A percentile compares a stretch with the other conserved stretches of the same genome.
These are phyloP conservation scores for Rhodinocichla rosea DNA, from an alignment of 2,113 vertebrate species.

Conservation along the genomic window DNA sequence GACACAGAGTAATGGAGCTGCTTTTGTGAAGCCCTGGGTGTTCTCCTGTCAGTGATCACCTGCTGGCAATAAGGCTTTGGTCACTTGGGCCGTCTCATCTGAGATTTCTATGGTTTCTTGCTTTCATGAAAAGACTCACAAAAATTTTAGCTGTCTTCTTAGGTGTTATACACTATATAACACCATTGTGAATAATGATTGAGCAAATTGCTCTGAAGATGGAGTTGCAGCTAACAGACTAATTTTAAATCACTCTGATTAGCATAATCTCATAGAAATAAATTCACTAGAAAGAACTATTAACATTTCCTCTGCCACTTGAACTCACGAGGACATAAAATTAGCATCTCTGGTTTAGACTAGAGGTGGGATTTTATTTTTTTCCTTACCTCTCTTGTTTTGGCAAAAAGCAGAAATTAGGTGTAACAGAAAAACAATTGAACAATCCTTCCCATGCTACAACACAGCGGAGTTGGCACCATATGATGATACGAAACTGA, in stretches of 20 bases:
- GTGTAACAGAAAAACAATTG: neutral
- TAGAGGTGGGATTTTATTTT: neutral
- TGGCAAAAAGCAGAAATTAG: neutral
- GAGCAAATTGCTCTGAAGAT: neutral
- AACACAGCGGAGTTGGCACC: neutral
- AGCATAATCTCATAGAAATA: neutral
- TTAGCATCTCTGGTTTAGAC: neutral
- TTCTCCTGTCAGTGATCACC: neutral
- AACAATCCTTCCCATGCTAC: neutral
- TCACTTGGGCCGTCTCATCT: neutral
- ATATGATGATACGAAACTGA: neutral
- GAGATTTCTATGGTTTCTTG: neutral
- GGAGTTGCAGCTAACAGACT: neutral
- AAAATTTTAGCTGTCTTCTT: neutral
- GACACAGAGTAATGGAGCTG: neutral
- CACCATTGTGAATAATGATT: neutral
- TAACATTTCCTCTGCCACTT: neutral
- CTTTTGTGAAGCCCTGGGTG: neutral
- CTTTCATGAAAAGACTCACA: neutral
- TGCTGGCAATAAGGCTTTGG: neutral
- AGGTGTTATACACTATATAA: neutral
- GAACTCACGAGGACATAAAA: neutral
- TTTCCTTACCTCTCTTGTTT: neutral
- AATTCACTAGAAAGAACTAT: neutral
- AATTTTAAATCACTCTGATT: neutral